Evolutionary conservation across 2,797 vertebrate species (phyloP), one percentile per base, ranked within the genome.

Genomic region (Cygnus olor): DNA sequence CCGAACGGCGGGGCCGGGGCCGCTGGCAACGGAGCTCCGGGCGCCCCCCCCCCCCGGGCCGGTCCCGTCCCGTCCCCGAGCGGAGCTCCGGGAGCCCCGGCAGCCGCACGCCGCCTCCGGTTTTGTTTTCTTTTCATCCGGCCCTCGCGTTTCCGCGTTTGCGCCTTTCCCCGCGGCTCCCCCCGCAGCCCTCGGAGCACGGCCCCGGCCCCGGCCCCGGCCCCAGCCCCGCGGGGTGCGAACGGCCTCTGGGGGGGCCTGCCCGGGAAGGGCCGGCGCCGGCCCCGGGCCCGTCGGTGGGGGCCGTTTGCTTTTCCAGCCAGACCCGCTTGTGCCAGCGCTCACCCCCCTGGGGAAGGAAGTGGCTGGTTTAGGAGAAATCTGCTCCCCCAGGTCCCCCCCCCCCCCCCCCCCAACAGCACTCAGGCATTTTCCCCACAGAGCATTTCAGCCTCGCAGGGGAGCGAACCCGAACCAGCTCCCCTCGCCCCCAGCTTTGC

Each of bases 301-400:
- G 7, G 42, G 16, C 42, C 16, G 42, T 1, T 44, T 13, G 32
- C 54, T 32, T 9, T 17, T 9, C 57, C 49, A 20, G 25, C 11
- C 57, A 36, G 36, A 20, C 4, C 64, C 4, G 10, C 6, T 17
- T 2, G 4, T 10, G 2, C 22, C 24, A 8, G 49, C 49, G 13
- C 32, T n/a, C 54, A 18, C 54, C 4, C 54, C 17, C 6, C 18
- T 57, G 7, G 7, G 32, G 19, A n/a, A 57, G 56, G 12, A 57
- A 57, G 8, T 8, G 6, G 56, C 11, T 13, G 11, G 11, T 32
- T 57, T n/a, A 19, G 56, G 32, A 34, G 6, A 79, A 73, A 40
- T 16, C 40, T 42, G 13, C 40, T 16, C 4, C 0, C 0, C 0
- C 0, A 6, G 22, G 54, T 14, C 13, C n/a, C 12, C 4, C 3